These are phyloP conservation scores for Rhabdomys dilectus DNA, from an alignment of 2,113 vertebrate species.

Conservation along the genomic window DNA sequence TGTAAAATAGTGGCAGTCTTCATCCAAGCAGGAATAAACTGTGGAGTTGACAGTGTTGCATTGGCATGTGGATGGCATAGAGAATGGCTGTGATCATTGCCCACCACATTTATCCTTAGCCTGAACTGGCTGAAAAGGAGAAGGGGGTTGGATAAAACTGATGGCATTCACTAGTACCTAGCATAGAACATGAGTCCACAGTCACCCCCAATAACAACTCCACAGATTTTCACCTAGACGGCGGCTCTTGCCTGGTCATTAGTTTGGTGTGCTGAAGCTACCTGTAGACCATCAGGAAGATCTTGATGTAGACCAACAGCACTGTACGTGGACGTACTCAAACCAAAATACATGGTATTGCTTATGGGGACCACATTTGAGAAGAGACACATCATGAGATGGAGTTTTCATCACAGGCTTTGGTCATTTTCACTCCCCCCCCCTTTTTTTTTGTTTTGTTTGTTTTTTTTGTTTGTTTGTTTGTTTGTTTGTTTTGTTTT, in stretches of 20 bases:
- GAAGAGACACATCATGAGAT: conserved; percentile 89
- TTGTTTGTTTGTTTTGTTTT: no score
- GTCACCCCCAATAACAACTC: conserved; percentile 96
- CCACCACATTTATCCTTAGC: conserved; percentile 81
- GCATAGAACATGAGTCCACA: conserved; percentile 94
- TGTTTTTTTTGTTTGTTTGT: no score
- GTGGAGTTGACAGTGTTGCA: conserved; percentile 95
- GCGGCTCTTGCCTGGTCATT: conserved; percentile 91
- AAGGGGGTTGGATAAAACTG: conserved; percentile 89
- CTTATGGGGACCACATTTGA: conserved; percentile 96
- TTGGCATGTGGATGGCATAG: conserved; percentile 96
- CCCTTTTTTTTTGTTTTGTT: no score
- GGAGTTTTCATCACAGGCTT: conserved; percentile 71
- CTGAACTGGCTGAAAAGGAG: conserved; percentile 87
- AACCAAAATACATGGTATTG: conserved; percentile 99
- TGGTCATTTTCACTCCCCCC: conserved; percentile 69
- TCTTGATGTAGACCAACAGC: conserved; percentile 96
- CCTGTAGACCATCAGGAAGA: conserved; percentile 94
- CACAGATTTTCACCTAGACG: conserved; percentile 94
- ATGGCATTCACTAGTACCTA: conserved; percentile 96
- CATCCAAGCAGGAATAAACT: conserved; percentile 95
- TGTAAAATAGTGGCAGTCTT: conserved; percentile 91
- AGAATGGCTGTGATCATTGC: conserved; percentile 93
- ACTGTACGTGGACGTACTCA: conserved; percentile 93
- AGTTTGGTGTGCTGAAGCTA: conserved; percentile 95